Evolutionary conservation across 2,888 invertebrate genomes (phyloP).

Genomic region (Epiblema foenella): DNA sequence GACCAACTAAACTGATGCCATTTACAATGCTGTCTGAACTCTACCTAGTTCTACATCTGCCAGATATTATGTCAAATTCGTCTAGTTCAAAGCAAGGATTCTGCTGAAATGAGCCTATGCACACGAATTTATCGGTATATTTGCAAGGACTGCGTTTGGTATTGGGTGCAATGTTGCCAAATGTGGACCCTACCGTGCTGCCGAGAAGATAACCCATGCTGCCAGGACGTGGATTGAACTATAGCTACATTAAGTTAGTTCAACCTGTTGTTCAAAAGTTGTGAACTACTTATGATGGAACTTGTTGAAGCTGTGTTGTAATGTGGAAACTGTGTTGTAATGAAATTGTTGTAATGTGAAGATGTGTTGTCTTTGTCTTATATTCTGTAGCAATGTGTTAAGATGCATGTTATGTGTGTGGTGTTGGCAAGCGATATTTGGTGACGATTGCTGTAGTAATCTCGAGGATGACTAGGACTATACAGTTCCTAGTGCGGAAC

Average conservation of each 20-base stretch:
- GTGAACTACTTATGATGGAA: too few species aligned
- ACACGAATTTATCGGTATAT: neutral
- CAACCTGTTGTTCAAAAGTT: neutral
- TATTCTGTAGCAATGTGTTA: neutral
- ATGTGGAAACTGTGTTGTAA: neutral
- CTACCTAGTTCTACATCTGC: too few species aligned
- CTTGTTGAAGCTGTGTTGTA: neutral
- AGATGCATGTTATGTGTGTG: slow-evolving; percentile 3
- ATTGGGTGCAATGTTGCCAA: neutral
- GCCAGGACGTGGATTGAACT: neutral
- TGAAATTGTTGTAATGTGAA: slow-evolving; percentile 7
- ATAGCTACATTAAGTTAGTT: too few species aligned
- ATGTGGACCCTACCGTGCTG: neutral
- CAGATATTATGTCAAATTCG: too few species aligned
- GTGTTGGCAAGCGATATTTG: slow-evolving; percentile 13
- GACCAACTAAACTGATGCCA: too few species aligned
- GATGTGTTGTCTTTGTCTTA: slow-evolving; percentile 23
- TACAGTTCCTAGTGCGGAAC: too few species aligned
- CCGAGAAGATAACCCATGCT: neutral
- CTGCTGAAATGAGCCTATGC: neutral
- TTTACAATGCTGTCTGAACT: too few species aligned
- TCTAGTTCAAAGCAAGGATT: neutral
- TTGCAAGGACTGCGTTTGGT: neutral
- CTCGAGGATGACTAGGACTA: neutral
- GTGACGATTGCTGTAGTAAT: slow-evolving; percentile 7